Evolutionary conservation across 1,140 invertebrate genomes (phyloP).

Genomic region (Lasaia peninsularis): DNA sequence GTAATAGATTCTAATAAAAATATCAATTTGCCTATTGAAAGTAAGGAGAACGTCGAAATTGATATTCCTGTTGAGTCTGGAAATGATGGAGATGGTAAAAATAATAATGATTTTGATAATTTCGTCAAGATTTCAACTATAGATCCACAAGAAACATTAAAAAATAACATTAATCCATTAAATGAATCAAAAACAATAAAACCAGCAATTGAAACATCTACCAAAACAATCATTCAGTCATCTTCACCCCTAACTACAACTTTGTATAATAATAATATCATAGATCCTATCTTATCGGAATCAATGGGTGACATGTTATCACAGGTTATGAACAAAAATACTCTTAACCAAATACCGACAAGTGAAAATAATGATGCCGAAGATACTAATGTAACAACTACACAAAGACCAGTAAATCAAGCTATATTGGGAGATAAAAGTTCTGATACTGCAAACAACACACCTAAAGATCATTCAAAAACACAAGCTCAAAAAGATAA

Average conservation of each 20-base stretch:
- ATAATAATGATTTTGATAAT: slow-evolving; percentile 38
- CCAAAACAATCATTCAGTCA: slow-evolving; percentile 11
- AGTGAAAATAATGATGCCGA: slow-evolving; percentile 14
- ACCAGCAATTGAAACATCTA: background rate
- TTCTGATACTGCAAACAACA: slow-evolving; percentile 12
- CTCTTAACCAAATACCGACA: slow-evolving; percentile 2
- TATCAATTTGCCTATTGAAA: slow-evolving; percentile 47
- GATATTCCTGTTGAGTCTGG: slow-evolving; percentile 47
- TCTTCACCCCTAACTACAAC: slow-evolving; percentile 19
- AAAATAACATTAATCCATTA: slow-evolving; percentile 10
- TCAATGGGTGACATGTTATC: slow-evolving; percentile 65
- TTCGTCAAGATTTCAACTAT: slow-evolving; percentile 64
- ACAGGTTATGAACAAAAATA: slow-evolving; percentile 50
- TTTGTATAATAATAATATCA: slow-evolving; percentile 26
- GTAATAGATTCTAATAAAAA: slow-evolving; percentile 46
- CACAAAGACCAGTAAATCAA: slow-evolving; percentile 18
- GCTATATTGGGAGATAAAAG: slow-evolving; percentile 1
- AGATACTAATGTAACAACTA: slow-evolving; percentile 21
- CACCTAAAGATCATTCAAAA: slow-evolving; percentile 4
- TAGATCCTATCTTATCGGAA: slow-evolving; percentile 61
- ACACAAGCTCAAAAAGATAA: background rate
- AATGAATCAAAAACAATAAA: slow-evolving; percentile 7
- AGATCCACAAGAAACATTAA: slow-evolving; percentile 39
- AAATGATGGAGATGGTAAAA: slow-evolving; percentile 26
- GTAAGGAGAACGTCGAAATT: slow-evolving; percentile 65